Base-by-base conservation (phyloP, 2,113 vertebrate genomes). In the Mesocricetus auratus region DNA sequence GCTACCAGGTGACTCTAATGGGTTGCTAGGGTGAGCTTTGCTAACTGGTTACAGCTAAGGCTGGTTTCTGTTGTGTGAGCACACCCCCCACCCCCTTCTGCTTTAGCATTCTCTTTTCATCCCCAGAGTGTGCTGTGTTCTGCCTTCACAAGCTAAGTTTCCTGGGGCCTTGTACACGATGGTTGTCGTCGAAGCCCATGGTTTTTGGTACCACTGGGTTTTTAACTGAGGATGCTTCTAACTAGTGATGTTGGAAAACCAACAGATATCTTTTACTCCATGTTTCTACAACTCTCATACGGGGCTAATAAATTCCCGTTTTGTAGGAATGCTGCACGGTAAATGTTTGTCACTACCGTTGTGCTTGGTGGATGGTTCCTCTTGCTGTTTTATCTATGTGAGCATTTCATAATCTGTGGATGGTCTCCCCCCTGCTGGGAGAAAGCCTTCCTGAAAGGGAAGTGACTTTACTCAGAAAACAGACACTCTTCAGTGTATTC, bases 131-230 rank as follows among this genome's bases (percentile, higher is more conserved):
- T 62, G 45, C 36, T 33, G 58, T 71, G 6, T 15, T 58, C 6
- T 0, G 4, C 31, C 86, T 73, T 22, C 39, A 45, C 2, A 58
- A 33, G 47, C 47, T 13, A 58, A 77, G 58, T 9, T 4, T 33
- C 77, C 93, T 5, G 1, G n/a, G 33, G 58, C 42, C 56, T 66
- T 66, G n/a, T 53, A 17, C 29, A 9, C 4, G 13, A 12, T 2
- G 15, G 9, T 2, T 11, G 62, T 15, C 9, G n/a, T 16, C 0
- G 0, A 60, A 33, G 12, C 11, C 6, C 26, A 12, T 19, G 26
- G 22, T 69, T 50, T 79, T 39, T 19, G 66, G 58, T 64, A 9
- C 58, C 71, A 53, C 50, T 31, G 58, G 13, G 21, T 47, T 62
- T 93, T 71, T 42, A 16, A 50, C 58, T 66, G 29, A 10, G 62